A percentile compares a stretch with the other conserved stretches of the same genome.
phyloP scores from a whole-genome alignment of 2,113 vertebrate species.

The Pipa parva region DNA sequence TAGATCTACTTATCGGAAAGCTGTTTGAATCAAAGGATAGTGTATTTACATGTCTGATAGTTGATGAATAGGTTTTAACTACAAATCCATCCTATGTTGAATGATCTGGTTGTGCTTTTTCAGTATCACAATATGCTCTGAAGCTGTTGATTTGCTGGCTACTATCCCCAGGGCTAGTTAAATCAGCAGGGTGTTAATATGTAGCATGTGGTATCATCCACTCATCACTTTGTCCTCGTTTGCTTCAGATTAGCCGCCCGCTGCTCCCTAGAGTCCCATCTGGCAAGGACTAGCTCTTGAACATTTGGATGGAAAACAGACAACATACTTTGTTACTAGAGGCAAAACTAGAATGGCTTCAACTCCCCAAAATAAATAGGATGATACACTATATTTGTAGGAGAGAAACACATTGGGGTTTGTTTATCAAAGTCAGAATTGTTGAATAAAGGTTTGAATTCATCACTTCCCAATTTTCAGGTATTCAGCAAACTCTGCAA shows the following conservation, averaged over 20 bases:
- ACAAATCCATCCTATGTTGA: not conserved
- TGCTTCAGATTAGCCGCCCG: conserved; percentile 32
- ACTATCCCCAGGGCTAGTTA: conserved; percentile 27
- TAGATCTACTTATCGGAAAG: no score
- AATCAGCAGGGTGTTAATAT: conserved; percentile 40
- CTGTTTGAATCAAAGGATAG: no score
- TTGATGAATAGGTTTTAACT: not conserved
- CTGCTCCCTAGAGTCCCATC: conserved; percentile 33
- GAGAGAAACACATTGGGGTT: not conserved
- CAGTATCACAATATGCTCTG: conserved; percentile 20
- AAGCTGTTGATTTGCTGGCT: conserved; percentile 31
- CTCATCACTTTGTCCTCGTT: conserved; percentile 40
- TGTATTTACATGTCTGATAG: no score
- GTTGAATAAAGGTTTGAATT: no score
- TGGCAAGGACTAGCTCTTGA: conserved; percentile 30
- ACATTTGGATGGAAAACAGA: conserved; percentile 9
- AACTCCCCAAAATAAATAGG: conserved; percentile 20
- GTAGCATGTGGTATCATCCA: conserved; percentile 35
- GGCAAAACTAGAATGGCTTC: conserved; percentile 19
- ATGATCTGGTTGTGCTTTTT: conserved; percentile 3
- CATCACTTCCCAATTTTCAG: no score
- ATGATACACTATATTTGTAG: not conserved
- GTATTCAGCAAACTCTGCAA: no score
- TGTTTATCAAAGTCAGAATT: no score
- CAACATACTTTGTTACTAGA: conserved; percentile 11